Base-by-base conservation (phyloP, 2,113 vertebrate species). In the Megaceryle maxima region DNA sequence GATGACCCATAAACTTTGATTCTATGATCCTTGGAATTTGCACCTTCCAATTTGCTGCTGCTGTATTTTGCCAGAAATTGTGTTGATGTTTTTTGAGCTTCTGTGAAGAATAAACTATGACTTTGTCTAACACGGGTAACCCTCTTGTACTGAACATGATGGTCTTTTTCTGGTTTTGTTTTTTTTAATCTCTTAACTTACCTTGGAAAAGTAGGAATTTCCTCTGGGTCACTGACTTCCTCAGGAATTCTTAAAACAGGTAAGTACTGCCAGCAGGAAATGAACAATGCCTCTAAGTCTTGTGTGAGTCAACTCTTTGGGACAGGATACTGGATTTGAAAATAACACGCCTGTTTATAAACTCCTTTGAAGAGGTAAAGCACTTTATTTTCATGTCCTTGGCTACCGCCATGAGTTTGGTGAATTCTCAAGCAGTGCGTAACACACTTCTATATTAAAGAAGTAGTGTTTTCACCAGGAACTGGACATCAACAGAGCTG, bases 351-450 rank as follows among this genome's bases (percentile, higher is more conserved):
- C 37, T 68, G 13, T 68, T 87, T 75, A 13, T 43, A 55, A 11
- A 88, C 86, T 50, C 15, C 53, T 82, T 55, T 60, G 53, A 93
- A 82, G 48, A 69, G 20, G 9, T 14, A 7, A 74, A 56, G 35
- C 14, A 13, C 22, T 64, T 25, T 6, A 44, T 88, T 81, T 93
- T 66, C 68, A 81, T 3, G 0, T 50, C 53, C 26, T 84, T 82
- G 64, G 44, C 43, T 31, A 88, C 13, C 1, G 2, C 11, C 59
- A 75, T 0, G 0, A 75, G 6, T 59, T 68, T 48, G 29, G 39
- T n/a, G 37, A 90, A 53, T 81, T 92, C 57, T 86, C 56, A 69
- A 26, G 74, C 41, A 50, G 31, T 16, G 41, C 20, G 9, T 10
- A 84, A 69, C 57, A 46, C 11, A 21, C 28, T 35, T 37, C 26